A percentile compares a stretch with the other conserved stretches of the same genome.
Evolutionary conservation across 2,888 invertebrate species (phyloP).

Genomic region (Rutpela maculata): DNA sequence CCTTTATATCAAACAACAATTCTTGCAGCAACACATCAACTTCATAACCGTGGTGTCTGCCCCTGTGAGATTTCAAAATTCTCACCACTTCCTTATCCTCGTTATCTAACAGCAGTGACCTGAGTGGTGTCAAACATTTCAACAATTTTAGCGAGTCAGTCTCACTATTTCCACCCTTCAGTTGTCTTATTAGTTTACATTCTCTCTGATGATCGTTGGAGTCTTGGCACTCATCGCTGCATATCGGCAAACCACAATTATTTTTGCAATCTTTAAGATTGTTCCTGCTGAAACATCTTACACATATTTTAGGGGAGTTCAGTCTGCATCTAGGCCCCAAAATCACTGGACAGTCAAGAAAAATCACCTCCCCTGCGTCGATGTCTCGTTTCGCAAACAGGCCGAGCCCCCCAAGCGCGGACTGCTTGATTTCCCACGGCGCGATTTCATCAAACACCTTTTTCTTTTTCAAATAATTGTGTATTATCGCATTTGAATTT

Average conservation of each 20-base stretch:
- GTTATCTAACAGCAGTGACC: conserved; percentile 71
- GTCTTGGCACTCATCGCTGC: conserved; percentile 80
- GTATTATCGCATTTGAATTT: conserved; percentile 52
- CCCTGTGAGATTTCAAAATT: conserved; percentile 76
- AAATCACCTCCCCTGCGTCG: conserved; percentile 81
- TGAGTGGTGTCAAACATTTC: conserved; percentile 73
- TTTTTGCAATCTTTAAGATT: conserved; percentile 75
- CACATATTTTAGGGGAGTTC: conserved; percentile 77
- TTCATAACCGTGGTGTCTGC: conserved; percentile 78
- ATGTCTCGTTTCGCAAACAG: conserved; percentile 83
- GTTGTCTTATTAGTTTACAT: conserved; percentile 79
- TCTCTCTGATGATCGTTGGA: conserved; percentile 78
- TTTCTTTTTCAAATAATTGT: conserved; percentile 55
- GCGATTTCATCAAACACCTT: conserved; percentile 60
- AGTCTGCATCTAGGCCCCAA: conserved; percentile 81
- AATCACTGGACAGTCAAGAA: conserved; percentile 82
- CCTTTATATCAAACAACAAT: conserved; percentile 74
- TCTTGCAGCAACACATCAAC: conserved; percentile 75
- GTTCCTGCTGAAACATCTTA: conserved; percentile 78
- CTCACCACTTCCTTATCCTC: conserved; percentile 76
- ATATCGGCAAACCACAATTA: conserved; percentile 83
- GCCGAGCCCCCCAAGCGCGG: conserved; percentile 82
- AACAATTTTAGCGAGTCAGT: conserved; percentile 62
- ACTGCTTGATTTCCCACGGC: conserved; percentile 79
- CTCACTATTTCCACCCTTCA: conserved; percentile 71